These are phyloP conservation scores for Poecile atricapillus DNA, from an alignment of 2,113 vertebrate species.

Conservation along the genomic window DNA sequence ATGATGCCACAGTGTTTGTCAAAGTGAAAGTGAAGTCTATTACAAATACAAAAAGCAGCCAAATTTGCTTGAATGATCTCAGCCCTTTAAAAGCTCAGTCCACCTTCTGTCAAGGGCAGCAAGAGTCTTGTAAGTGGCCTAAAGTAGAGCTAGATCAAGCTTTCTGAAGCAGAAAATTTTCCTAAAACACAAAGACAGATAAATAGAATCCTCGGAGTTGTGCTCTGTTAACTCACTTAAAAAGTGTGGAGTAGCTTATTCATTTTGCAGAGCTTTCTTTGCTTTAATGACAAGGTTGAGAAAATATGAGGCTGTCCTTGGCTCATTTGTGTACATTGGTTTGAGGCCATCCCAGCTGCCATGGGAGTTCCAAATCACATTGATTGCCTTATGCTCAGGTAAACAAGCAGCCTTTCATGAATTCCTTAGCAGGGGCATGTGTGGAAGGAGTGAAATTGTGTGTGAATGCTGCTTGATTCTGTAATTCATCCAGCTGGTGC, in stretches of 20 bases:
- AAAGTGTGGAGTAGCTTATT: background rate
- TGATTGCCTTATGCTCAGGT: slow-evolving; percentile 10
- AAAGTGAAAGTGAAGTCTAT: background rate
- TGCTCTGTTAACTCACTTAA: slow-evolving; percentile 41
- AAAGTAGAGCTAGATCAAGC: background rate
- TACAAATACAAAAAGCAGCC: background rate
- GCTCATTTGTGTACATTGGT: slow-evolving; percentile 16
- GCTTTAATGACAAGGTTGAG: slow-evolving; percentile 24
- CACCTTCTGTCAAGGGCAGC: background rate
- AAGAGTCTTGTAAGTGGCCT: background rate
- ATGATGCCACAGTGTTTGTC: background rate
- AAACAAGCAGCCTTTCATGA: slow-evolving; percentile 58
- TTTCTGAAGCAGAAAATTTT: background rate
- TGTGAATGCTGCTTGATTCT: background rate
- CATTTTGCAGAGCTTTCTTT: slow-evolving; percentile 5
- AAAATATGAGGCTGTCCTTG: slow-evolving; percentile 28
- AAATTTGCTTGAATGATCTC: background rate
- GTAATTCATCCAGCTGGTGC: background rate
- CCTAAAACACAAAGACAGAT: background rate
- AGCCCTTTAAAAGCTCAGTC: background rate
- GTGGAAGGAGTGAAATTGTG: slow-evolving; percentile 50
- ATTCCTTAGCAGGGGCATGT: background rate
- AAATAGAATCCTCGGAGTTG: background rate
- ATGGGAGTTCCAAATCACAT: background rate
- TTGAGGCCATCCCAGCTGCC: slow-evolving; percentile 29